Evolutionary conservation across 2,888 invertebrate species (phyloP).

Genomic region (Pachycephus smyrnensis): DNA sequence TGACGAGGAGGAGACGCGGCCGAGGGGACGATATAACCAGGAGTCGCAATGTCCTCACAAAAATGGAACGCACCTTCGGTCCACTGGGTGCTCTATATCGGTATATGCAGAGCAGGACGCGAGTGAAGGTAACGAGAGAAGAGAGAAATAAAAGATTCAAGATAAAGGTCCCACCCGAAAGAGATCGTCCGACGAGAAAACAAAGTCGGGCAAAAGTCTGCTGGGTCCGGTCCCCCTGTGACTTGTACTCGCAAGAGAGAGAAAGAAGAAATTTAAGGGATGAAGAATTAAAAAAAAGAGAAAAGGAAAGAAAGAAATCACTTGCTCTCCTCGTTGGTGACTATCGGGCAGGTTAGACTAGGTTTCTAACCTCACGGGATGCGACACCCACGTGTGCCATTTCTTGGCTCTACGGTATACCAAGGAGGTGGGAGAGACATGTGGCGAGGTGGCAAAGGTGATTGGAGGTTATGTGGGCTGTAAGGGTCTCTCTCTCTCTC

Average conservation of each 20-base stretch:
- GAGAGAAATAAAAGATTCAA: too few species aligned
- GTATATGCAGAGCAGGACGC: slow-evolving; percentile 72
- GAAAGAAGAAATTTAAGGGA: too few species aligned
- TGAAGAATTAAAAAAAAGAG: not conserved
- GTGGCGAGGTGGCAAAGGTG: too few species aligned
- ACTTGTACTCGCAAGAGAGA: too few species aligned
- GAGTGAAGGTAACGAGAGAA: slow-evolving; percentile 72
- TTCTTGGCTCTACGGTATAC: not conserved
- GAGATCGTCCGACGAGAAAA: too few species aligned
- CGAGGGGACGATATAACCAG: slow-evolving; percentile 19
- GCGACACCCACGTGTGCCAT: slow-evolving; percentile 4
- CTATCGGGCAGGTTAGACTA: too few species aligned
- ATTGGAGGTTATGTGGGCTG: slow-evolving; percentile 14
- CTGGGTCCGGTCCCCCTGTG: too few species aligned
- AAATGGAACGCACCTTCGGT: slow-evolving; percentile 70
- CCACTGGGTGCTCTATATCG: slow-evolving; percentile 74
- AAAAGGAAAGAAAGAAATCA: not conserved
- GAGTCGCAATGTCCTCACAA: slow-evolving; percentile 69
- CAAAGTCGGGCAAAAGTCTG: too few species aligned
- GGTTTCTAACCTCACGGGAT: too few species aligned
- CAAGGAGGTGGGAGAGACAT: not conserved
- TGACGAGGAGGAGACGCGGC: slow-evolving; percentile 17
- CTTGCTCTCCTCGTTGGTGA: too few species aligned
- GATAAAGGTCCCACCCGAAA: too few species aligned
- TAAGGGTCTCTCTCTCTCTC: slow-evolving; percentile 22